A percentile compares a stretch with the other conserved stretches of the same genome.
These are phyloP conservation scores for Taurulus bubalis DNA, from an alignment of 2,113 vertebrate genomes.

Conservation along the genomic window DNA sequence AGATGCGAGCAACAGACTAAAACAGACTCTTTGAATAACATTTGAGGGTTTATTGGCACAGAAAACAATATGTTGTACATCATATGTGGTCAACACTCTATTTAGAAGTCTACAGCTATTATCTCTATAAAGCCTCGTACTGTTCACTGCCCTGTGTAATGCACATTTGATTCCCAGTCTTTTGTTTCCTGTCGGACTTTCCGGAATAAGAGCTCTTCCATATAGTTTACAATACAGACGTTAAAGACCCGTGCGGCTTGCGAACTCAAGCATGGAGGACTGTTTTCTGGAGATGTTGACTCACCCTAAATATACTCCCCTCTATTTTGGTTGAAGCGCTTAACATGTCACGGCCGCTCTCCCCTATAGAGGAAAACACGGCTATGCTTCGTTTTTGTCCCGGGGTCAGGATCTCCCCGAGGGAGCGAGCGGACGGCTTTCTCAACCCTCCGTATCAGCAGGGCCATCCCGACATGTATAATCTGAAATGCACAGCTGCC, in stretches of 20 bases:
- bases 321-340: conserved; percentile 72
- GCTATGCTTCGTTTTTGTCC: conserved; percentile 67
- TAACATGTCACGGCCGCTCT: conserved; percentile 73
- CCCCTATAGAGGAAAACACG: conserved; percentile 74
- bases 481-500: conserved; percentile 71
- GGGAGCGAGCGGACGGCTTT: conserved; percentile 57
- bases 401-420: conserved; percentile 74
- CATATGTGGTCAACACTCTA: background rate
- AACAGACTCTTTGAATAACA: background rate
- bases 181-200: conserved; percentile 43
- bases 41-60: background rate
- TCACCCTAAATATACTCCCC: conserved; percentile 73
- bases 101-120: conserved; percentile 2
- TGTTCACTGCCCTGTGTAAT: background rate
- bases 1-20: background rate
- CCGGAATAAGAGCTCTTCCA: conserved; percentile 44
- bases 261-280: conserved; percentile 68
- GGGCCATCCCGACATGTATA: conserved; percentile 67
- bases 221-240: conserved; percentile 65
- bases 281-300: conserved; percentile 76
- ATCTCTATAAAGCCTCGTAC: conserved; percentile 1
- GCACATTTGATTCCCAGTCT: conserved; percentile 26
- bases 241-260: conserved; percentile 75
- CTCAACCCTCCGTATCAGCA: conserved; percentile 65
- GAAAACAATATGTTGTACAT: background rate